A percentile compares a stretch with the other conserved stretches of the same genome.
phyloP scores from a whole-genome alignment of 2,113 vertebrate species.

The Cyprinodon variegatus region DNA sequence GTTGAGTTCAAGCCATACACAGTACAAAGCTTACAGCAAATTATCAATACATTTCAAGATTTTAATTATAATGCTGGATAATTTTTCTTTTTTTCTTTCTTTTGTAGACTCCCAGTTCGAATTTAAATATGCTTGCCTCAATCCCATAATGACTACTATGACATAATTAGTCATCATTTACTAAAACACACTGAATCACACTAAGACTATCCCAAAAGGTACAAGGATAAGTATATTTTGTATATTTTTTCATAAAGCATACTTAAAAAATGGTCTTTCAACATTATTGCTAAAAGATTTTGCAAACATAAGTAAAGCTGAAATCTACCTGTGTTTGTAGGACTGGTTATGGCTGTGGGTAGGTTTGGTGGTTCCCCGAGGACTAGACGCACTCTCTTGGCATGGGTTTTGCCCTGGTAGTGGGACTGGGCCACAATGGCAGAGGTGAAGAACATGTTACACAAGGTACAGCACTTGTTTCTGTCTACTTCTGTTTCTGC shows the following conservation, averaged over 20 bases:
- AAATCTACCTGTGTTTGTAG: conserved; percentile 67
- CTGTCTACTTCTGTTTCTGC: conserved; percentile 85
- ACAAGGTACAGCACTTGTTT: conserved; percentile 87
- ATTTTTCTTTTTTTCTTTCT: too few species aligned
- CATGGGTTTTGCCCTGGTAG: conserved; percentile 87
- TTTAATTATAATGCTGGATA: too few species aligned
- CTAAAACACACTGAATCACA: too few species aligned
- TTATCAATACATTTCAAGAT: too few species aligned
- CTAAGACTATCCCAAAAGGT: too few species aligned
- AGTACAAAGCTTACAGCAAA: too few species aligned
- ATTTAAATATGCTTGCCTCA: too few species aligned
- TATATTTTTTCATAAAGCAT: too few species aligned
- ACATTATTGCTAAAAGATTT: not conserved
- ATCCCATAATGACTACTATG: too few species aligned
- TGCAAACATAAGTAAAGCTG: not conserved
- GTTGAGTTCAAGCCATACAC: too few species aligned
- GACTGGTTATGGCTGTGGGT: conserved; percentile 65
- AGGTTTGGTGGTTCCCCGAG: conserved; percentile 78
- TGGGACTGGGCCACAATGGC: conserved; percentile 87
- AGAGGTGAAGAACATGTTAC: conserved; percentile 89
- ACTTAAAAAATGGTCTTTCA: not conserved
- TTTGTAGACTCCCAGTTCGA: too few species aligned
- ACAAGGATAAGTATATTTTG: not conserved
- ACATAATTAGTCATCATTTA: too few species aligned
- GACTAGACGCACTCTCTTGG: conserved; percentile 84